phyloP scores from a whole-genome alignment of 2,888 invertebrate species.

The Strigamia transsilvanica region DNA sequence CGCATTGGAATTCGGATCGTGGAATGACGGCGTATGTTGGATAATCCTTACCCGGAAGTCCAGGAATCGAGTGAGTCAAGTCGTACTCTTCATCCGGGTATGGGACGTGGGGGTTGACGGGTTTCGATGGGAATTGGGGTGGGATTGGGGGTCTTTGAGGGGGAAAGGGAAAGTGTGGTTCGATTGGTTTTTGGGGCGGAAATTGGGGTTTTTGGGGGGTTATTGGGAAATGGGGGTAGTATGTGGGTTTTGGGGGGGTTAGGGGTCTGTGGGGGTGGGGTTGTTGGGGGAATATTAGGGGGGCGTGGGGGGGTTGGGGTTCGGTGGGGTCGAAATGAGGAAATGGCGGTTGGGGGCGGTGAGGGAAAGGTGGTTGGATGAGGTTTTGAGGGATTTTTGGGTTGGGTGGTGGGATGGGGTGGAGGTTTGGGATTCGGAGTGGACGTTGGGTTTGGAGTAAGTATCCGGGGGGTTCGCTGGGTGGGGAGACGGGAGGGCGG shows the following conservation, averaged over 20 bases:
- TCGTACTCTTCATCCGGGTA: background rate
- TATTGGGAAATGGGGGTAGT: background rate
- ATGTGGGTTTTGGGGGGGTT: background rate
- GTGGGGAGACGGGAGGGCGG: background rate
- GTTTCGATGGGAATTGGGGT: background rate
- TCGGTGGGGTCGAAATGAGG: background rate
- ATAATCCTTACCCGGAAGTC: conserved; percentile 52
- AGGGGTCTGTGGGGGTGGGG: background rate
- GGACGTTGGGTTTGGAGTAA: background rate
- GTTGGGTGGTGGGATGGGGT: background rate
- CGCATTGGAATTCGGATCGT: conserved; percentile 54
- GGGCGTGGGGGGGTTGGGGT: background rate
- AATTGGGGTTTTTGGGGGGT: background rate
- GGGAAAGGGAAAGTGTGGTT: background rate
- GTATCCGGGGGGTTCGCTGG: background rate
- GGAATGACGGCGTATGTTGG: conserved; percentile 50
- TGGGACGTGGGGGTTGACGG: background rate
- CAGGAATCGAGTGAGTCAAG: conserved; percentile 46
- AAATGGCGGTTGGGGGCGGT: background rate
- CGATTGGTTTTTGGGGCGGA: background rate
- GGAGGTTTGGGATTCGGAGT: background rate
- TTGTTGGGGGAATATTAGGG: background rate
- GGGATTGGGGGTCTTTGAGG: background rate
- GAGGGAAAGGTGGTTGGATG: background rate
- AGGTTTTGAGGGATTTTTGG: background rate